Percentiles rank a stretch among this genome's conserved stretches.
Evolutionary conservation across 2,113 vertebrate genomes (phyloP).

Genomic region (Pteruthius melanotis): DNA sequence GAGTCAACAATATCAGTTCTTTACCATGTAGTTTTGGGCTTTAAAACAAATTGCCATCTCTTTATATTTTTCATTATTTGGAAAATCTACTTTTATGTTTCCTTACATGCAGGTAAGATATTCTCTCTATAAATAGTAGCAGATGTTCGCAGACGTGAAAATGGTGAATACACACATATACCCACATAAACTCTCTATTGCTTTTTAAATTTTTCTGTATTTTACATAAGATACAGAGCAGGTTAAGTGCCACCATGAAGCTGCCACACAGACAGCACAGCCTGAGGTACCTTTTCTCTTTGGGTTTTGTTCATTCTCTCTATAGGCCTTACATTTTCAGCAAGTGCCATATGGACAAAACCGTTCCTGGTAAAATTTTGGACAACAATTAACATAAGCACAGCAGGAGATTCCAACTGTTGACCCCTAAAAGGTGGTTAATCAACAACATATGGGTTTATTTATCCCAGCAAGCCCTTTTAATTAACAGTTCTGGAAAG

Average conservation of each 20-base stretch:
- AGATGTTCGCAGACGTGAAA: background rate
- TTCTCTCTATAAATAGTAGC: background rate
- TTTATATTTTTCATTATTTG: background rate
- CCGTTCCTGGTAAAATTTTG: slow-evolving; percentile 66
- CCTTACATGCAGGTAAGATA: background rate
- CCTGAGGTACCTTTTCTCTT: background rate
- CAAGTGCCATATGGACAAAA: slow-evolving; percentile 72
- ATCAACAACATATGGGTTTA: slow-evolving; percentile 85
- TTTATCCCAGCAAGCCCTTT: slow-evolving; percentile 76
- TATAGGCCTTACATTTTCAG: slow-evolving; percentile 40
- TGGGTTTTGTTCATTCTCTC: background rate
- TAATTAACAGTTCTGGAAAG: slow-evolving; percentile 77
- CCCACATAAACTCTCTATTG: background rate
- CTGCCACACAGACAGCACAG: background rate
- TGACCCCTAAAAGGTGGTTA: slow-evolving; percentile 82
- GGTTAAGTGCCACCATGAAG: background rate
- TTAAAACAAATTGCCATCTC: background rate
- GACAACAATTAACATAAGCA: slow-evolving; percentile 73
- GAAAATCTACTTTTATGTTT: background rate
- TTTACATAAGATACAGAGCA: background rate
- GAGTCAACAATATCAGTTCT: background rate
- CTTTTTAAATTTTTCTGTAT: background rate
- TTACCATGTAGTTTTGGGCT: background rate
- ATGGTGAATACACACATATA: background rate
- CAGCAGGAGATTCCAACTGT: slow-evolving; percentile 64